Evolutionary conservation across 2,888 invertebrate species (phyloP), one percentile per base, ranked within the genome.

Genomic region (Rhyacophila evoluta): DNA sequence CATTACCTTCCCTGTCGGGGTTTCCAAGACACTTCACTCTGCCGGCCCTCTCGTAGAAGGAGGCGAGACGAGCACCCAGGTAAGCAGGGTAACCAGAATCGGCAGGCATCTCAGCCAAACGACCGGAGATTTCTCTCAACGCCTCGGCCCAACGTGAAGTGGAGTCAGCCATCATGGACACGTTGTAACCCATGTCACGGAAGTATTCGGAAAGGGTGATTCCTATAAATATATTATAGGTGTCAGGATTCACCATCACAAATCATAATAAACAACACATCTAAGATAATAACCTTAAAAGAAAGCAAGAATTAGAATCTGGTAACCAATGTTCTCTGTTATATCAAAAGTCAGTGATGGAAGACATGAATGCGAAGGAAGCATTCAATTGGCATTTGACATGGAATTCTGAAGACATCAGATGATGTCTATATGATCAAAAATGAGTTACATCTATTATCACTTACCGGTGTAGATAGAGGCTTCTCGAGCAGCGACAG

Each of bases 81-180:
- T 99, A 99, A 79, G 99, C 99, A 68, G 99, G 99, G 90, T 99
- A 99, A 86, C 99, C 99, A 71, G 94, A 94, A 91, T 97, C 98
- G 84, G 99, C 99, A 86, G 99, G 99, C 99, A 99, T 99, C 92
- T 99, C 99, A 87, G 99, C 99, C 87, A 99, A 92, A 89, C 99
- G 98, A 84, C 95, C 98, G 0, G 99, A 99, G 90, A 99, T 99
- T 94, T 99, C 99, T 91, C 99, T 94, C 88, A 99, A 92, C 84
- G 99, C 99, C 89, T 99, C 99, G 81, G 99, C 99, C 99, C 99
- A 99, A 90, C 99, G 97, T 11, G 99, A 99, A 19, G 99, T 99
- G 29, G 99, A 99, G 91, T 99, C 99, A 82, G 99, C 99, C 99
- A 99, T 99, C 99, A 99, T 99, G 84, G 99, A 98, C 69, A 99